Conservation (phyloP, 1,140 invertebrate genomes). For the Oryzaephilus surinamensis region DNA sequence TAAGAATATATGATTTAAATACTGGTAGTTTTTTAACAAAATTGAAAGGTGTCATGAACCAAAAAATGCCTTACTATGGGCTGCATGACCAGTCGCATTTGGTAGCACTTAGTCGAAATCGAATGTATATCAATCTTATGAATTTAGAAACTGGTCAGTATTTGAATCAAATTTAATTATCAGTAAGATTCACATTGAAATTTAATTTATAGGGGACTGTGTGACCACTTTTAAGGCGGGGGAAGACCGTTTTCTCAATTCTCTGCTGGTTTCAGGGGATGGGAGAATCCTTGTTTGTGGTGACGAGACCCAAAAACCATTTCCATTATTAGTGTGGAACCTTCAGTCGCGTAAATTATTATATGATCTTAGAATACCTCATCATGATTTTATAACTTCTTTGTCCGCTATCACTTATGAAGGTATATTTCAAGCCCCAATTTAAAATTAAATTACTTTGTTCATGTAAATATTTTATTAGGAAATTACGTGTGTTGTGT, state of each 20-base stretch:
- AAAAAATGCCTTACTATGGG: conserved; percentile 83
- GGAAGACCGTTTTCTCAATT: conserved; percentile 80
- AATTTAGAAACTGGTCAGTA: conserved; percentile 57
- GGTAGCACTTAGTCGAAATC: conserved; percentile 70
- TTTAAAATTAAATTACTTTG: conserved; percentile 3
- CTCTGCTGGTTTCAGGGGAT: conserved; percentile 74
- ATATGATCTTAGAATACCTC: conserved; percentile 76
- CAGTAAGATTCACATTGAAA: neutral
- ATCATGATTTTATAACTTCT: conserved; percentile 78
- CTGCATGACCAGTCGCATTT: conserved; percentile 68
- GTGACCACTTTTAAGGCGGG: conserved; percentile 82
- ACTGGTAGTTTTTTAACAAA: conserved; percentile 59
- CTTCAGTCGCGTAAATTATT: conserved; percentile 69
- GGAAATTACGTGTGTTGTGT: conserved; percentile 57
- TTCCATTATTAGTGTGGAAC: conserved; percentile 81
- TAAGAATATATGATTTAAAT: conserved; percentile 68
- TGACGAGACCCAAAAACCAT: conserved; percentile 84
- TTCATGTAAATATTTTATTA: conserved; percentile 22
- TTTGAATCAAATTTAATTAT: too few relatives aligned
- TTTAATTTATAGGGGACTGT: conserved; percentile 50
- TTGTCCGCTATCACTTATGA: conserved; percentile 78
- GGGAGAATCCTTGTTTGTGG: conserved; percentile 78
- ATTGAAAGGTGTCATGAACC: conserved; percentile 81
- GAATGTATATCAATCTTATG: conserved; percentile 87
- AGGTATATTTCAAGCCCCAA: conserved; percentile 36